A percentile compares a stretch with the other conserved stretches of the same genome.
Evolutionary conservation across 64 coral and sea anemone species (phyloP).

Genomic region (Montipora foliosa): DNA sequence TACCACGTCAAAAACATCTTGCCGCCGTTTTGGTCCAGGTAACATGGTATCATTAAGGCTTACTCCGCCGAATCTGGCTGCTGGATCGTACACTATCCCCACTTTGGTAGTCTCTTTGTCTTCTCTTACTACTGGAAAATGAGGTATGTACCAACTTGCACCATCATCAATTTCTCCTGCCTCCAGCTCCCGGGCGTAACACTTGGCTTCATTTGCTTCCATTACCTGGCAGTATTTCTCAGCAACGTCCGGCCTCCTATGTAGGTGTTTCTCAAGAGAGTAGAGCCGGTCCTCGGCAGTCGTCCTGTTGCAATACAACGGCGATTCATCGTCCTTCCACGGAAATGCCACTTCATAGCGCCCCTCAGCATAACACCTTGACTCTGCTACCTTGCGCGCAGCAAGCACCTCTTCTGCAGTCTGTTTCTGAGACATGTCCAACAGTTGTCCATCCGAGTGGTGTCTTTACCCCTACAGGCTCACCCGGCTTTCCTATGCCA

Average conservation of each 20-base stretch:
- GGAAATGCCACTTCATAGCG: no score
- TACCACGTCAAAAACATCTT: conserved; percentile 35
- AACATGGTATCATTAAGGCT: conserved; percentile 58
- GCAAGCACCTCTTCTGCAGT: no score
- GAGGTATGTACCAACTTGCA: conserved; percentile 25
- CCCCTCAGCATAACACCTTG: no score
- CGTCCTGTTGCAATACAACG: no score
- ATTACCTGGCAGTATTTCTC: conserved; percentile 58
- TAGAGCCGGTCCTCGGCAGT: no score
- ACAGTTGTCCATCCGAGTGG: no score
- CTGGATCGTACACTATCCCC: conserved; percentile 55
- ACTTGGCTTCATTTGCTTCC: conserved; percentile 41
- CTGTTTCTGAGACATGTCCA: no score
- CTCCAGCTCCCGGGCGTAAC: conserved; percentile 23
- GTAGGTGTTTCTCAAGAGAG: conserved; percentile 24
- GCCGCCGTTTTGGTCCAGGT: conserved; percentile 55
- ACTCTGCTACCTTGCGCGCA: no score
- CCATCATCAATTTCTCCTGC: not conserved
- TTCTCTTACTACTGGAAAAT: conserved; percentile 49
- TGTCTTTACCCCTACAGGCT: no score
- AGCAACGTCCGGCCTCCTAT: conserved; percentile 10
- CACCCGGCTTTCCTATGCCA: no score
- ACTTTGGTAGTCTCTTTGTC: conserved; percentile 55
- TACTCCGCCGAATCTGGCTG: conserved; percentile 6
- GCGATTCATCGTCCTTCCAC: no score